These are phyloP conservation scores for Polydrusus pterygomalis DNA, from an alignment of 2,888 invertebrate species.

Conservation along the genomic window DNA sequence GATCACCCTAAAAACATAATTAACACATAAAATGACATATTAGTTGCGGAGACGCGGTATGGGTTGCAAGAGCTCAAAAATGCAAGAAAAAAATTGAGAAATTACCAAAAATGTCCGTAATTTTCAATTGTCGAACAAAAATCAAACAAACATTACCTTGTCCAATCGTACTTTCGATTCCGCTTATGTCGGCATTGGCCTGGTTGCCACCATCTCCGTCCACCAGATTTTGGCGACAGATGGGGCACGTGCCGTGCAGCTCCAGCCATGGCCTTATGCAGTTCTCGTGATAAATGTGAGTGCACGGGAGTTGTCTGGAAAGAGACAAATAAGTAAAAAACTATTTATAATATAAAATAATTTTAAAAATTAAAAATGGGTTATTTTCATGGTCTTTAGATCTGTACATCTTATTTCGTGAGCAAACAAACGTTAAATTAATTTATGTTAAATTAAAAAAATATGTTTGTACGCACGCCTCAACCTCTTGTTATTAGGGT, in stretches of 20 bases:
- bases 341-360: no score
- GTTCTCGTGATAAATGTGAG: constrained; percentile 92
- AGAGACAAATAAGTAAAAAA: not conserved
- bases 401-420: no score
- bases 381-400: no score
- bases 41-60: no score
- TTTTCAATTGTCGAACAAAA: no score
- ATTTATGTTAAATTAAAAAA: no score
- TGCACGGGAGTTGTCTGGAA: constrained; percentile 88
- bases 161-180: constrained; percentile 25
- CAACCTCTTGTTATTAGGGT: no score
- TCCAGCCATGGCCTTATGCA: constrained; percentile 98
- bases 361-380: no score
- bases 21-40: no score
- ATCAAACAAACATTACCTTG: constrained; percentile 32
- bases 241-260: constrained; percentile 96
- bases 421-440: no score
- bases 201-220: constrained; percentile 54
- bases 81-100: not conserved
- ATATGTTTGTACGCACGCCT: no score
- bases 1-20: no score
- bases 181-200: constrained; percentile 45
- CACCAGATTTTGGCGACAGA: constrained; percentile 87
- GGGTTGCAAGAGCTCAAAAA: not conserved
- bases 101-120: not conserved